phyloP scores from a whole-genome alignment of 1,140 invertebrate species.

The Melipona quadrifasciata region DNA sequence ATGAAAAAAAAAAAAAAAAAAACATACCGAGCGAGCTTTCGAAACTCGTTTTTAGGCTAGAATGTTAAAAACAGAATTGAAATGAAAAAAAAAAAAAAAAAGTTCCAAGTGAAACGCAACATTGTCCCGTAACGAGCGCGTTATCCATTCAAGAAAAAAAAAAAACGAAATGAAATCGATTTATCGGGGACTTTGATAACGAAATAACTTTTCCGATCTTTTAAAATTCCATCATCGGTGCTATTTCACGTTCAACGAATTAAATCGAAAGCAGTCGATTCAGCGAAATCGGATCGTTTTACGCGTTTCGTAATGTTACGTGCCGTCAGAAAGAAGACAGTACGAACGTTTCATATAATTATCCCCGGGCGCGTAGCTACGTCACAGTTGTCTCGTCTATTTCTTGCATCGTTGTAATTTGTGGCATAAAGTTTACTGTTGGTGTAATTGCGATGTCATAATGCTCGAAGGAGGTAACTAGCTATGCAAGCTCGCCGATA shows the following conservation, averaged over 20 bases:
- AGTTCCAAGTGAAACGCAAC: too few relatives aligned
- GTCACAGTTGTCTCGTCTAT: constrained; percentile 14
- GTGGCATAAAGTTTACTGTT: constrained; percentile 26
- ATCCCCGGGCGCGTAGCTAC: background rate
- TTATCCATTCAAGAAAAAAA: too few relatives aligned
- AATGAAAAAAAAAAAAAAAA: too few relatives aligned
- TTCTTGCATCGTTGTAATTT: constrained; percentile 26
- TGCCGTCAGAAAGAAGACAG: background rate
- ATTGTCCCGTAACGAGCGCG: too few relatives aligned
- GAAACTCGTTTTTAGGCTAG: background rate
- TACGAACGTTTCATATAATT: constrained; percentile 9
- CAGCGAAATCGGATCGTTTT: background rate
- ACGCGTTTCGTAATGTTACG: background rate
- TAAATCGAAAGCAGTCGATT: background rate
- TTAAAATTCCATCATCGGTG: background rate
- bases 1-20: too few relatives aligned
- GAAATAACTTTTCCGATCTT: background rate
- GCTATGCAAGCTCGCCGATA: background rate
- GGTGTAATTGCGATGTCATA: constrained; percentile 33
- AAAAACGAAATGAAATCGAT: background rate
- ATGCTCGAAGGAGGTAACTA: constrained; percentile 11
- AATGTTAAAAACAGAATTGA: background rate
- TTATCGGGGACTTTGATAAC: background rate
- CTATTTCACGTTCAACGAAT: background rate
- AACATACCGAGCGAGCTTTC: too few relatives aligned